Evolutionary conservation across 2,888 invertebrate species (phyloP), one percentile per base, ranked within the genome.

Genomic region (Adela reaumurella): DNA sequence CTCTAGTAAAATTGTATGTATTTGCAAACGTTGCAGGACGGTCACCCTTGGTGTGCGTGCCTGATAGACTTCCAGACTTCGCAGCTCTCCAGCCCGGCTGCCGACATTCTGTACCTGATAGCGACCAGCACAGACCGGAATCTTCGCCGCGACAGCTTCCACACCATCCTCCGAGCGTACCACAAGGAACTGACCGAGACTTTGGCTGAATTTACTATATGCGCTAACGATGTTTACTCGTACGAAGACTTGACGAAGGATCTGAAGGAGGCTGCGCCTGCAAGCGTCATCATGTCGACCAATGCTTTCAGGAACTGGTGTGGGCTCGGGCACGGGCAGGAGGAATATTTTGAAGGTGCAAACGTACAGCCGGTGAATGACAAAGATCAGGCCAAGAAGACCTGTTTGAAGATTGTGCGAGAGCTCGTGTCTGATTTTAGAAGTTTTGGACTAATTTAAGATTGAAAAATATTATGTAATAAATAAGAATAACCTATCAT

Each of bases 51-150:
- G 8, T 61, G 64, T 14, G 70, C 70, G 1, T 77, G 78, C 53
- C 49, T 77, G 10, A 72, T 78, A 56, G 78, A 78, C 55, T 77
- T 68, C 50, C 78, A 78, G 61, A 67, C 73, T 24, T 58, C 64
- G 10, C 61, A 74, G 41, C 56, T 68, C 28, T 62, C 64, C 17
- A 70, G 69, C 51, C 69, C 74, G 16, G 74, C 74, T 4, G 74
- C 61, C 56, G 78, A 78, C 52, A 54, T 63, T 1, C 51, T 77
- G 17, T 77, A 67, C 50, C 61, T 78, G 2, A 70, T 78, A 16
- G 56, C 66, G 2, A 70, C 62, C 46, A 74, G 77, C 50, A 67
- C 72, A 1, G 54, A 61, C 42, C 52, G 61, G n/a, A 53, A 57
- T 10, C 51, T 71, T 4, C 62, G 74, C 51, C 52, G 57, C 3